Evolutionary conservation across 2,113 vertebrate species (phyloP), one percentile per base, ranked within the genome.

Genomic region (Ardeotis arabs): DNA sequence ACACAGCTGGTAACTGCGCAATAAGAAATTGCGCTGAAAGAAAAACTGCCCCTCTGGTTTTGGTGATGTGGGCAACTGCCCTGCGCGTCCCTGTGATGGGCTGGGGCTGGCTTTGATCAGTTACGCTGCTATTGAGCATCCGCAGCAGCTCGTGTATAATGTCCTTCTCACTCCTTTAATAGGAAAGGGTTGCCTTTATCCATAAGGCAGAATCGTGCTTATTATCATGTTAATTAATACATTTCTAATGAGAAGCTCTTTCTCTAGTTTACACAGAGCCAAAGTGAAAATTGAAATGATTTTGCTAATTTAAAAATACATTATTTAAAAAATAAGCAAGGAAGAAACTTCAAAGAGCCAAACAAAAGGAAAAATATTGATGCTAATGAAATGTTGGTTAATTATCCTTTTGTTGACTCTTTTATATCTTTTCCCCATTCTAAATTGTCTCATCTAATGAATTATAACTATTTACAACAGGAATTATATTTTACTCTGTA

Each of bases 161-260:
- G 44, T 76, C 69, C 87, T 66, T 52, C 89, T 76, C 73, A 37
- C 66, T 84, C 81, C 58, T 66, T 87, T 94, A 93, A 87, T 45
- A 89, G 70, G 72, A 87, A 68, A 89, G 27, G 63, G 66, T 66
- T 79, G 77, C 70, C 74, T 95, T 92, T 94, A 95, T 96, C 83
- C 81, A 67, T 3, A 31, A 89, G 67, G 77, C 41, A 69, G 82
- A 66, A 95, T 79, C 66, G 27, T 55, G 58, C 70, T 87, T 91
- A 96, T 95, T 96, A 95, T 96, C 80, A 96, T 95, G 89, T 93
- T 95, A 97, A 95, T 96, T 95, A 94, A 91, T 79, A 96, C 62
- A 82, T 95, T 94, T 91, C 81, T 95, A 95, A 95, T 69, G 63
- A 95, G 92, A 85, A 92, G 45, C 18, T 9, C 6, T 63, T 97